A percentile compares a stretch with the other conserved stretches of the same genome.
Evolutionary conservation across 2,113 vertebrate species (phyloP).

Genomic region (Rattus rattus): DNA sequence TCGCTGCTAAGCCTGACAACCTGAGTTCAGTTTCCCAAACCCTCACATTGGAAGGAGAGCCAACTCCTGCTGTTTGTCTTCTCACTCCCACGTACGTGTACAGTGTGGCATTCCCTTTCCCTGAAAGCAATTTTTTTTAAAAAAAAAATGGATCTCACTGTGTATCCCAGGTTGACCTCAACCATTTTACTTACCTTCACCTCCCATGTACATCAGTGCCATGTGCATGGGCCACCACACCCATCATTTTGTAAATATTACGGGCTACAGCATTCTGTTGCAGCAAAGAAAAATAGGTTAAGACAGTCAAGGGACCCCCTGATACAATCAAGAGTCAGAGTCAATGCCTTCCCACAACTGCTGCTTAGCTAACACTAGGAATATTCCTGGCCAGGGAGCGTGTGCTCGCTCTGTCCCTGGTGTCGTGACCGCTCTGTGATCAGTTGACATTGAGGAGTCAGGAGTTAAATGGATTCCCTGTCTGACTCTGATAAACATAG

Average conservation of each 20-base stretch:
- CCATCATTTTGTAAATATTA: neutral
- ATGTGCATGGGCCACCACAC: neutral
- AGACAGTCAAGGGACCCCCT: neutral
- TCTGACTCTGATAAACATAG: neutral
- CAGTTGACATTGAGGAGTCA: neutral
- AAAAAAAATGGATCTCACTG: neutral
- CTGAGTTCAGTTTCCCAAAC: neutral
- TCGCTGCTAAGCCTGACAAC: neutral
- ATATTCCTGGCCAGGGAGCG: neutral
- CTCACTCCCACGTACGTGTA: neutral
- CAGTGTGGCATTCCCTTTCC: neutral
- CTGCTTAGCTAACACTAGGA: neutral
- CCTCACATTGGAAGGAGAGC: neutral
- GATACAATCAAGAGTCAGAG: neutral
- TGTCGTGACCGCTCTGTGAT: neutral
- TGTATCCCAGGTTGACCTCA: neutral
- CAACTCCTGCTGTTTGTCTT: neutral
- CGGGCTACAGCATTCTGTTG: neutral
- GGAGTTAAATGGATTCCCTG: neutral
- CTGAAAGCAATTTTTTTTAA: neutral
- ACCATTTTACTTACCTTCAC: neutral
- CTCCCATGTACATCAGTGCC: no score
- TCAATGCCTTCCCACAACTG: neutral
- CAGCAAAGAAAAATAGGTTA: neutral
- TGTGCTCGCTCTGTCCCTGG: neutral